Evolutionary conservation across 2,888 invertebrate genomes (phyloP), one percentile per base, ranked within the genome.

Genomic region (Balanococcus diminutus): DNA sequence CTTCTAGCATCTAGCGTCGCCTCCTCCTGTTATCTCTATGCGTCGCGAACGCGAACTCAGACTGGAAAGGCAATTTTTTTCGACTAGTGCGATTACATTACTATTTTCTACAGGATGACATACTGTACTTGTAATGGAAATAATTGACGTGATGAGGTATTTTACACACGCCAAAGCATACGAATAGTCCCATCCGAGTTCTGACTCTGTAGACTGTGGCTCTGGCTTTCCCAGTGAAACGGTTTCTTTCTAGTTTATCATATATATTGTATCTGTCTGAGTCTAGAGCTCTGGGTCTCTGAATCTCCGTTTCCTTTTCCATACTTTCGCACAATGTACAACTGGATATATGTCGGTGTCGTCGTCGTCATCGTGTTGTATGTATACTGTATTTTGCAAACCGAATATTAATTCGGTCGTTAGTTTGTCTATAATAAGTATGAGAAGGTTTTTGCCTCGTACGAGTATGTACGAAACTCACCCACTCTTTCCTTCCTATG

Each of bases 81-180:
- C 56, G 56, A 22, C 56, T 56, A 6, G 56, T 56, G 56, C 22
- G 22, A 56, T 56, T 56, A 56, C 22, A 56, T 36, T 6, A 8
- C 8, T 6, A 6, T 36, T 8, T 36, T 8, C 5, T 36, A 36
- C 36, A 8, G 4, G 4, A 36, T 36, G 36, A 6, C 8, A 36
- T 8, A 36, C 22, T 22, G 5, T 22, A 56, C 56, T 2, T 56
- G 22, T 56, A 22, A 56, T 56, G 56, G 56, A 56, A 56, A 56
- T 56, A 56, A 56, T 56, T 22, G 56, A 56, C 56, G 22, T 11
- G 56, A 56, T 22, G 22, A 22, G 22, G 56, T 56, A 56, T 56
- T 56, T 56, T 56, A 56, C 56, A 56, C 56, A 56, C 56, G 56
- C 56, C 22, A 56, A 56, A 56, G 56, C 56, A 51, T 51, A n/a